phyloP scores from a whole-genome alignment of 2,888 invertebrate species.

The Deroplatys truncata region DNA sequence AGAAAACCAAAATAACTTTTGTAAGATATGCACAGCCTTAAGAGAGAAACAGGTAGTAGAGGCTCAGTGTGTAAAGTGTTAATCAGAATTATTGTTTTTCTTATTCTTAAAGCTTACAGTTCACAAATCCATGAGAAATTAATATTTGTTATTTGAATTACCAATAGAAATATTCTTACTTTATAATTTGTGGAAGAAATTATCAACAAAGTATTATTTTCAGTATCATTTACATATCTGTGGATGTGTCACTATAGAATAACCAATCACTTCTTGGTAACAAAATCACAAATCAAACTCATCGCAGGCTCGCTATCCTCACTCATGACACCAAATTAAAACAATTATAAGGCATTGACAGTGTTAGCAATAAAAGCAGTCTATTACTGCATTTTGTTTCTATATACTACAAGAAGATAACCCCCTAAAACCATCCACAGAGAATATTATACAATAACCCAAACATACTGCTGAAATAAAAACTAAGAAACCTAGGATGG shows the following conservation, averaged over 20 bases:
- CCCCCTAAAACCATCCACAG: constrained; percentile 11
- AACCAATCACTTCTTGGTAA: not conserved
- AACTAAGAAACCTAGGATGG: constrained; percentile 13
- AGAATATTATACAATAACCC: constrained; percentile 5
- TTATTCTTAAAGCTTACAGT: no score
- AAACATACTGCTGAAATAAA: not conserved
- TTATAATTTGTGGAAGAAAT: no score
- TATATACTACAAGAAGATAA: constrained; percentile 15
- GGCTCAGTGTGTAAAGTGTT: no score
- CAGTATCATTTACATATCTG: no score
- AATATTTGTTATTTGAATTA: no score
- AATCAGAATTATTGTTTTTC: no score
- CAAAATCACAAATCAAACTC: not conserved
- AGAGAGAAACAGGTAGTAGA: no score
- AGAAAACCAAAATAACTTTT: no score
- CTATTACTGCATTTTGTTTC: not conserved
- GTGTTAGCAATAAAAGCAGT: constrained; percentile 11
- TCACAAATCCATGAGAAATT: no score
- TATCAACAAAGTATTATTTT: no score
- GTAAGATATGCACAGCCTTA: no score
- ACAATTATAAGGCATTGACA: constrained; percentile 17
- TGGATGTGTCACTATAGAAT: not conserved
- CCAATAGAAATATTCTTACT: no score
- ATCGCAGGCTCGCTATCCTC: not conserved
- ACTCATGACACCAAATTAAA: constrained; percentile 1